Evolutionary conservation across 1,140 invertebrate species (phyloP).

Genomic region (Mya arenaria): DNA sequence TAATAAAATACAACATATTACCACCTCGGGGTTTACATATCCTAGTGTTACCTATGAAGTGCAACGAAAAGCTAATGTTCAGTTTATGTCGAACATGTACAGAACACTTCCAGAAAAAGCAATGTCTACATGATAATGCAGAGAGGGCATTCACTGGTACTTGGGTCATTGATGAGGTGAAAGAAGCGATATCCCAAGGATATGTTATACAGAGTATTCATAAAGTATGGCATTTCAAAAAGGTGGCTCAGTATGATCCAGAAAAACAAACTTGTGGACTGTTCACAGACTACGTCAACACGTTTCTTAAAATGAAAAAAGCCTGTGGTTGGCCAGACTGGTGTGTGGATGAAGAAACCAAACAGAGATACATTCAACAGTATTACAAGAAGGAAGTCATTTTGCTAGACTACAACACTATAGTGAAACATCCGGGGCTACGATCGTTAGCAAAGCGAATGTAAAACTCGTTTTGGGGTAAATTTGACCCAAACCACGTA

Average conservation of each 20-base stretch:
- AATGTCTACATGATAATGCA: constrained; percentile 13
- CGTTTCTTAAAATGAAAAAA: constrained; percentile 67
- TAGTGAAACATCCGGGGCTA: constrained; percentile 76
- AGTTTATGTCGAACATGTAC: constrained; percentile 34
- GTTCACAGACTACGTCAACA: constrained; percentile 62
- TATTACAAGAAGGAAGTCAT: constrained; percentile 73
- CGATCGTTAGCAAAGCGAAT: constrained; percentile 54
- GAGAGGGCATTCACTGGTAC: constrained; percentile 24
- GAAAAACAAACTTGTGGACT: constrained; percentile 10
- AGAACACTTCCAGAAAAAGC: background rate
- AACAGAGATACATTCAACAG: constrained; percentile 67
- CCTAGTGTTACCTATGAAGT: constrained; percentile 22
- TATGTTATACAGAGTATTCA: no score
- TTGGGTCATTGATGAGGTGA: constrained; percentile 16
- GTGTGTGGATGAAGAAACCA: constrained; percentile 36
- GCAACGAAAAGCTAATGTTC: constrained; percentile 39
- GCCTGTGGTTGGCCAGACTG: constrained; percentile 56
- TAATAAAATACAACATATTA: constrained; percentile 38
- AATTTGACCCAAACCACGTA: constrained; percentile 35
- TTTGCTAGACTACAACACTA: constrained; percentile 71
- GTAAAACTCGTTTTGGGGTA: constrained; percentile 45
- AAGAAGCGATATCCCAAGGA: constrained; percentile 1
- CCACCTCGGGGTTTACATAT: constrained; percentile 26
- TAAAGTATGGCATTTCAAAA: constrained; percentile 50
- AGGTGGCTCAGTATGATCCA: constrained; percentile 2